Conservation (phyloP, 2,797 vertebrate genomes). For the Centropyge bicolor region DNA sequence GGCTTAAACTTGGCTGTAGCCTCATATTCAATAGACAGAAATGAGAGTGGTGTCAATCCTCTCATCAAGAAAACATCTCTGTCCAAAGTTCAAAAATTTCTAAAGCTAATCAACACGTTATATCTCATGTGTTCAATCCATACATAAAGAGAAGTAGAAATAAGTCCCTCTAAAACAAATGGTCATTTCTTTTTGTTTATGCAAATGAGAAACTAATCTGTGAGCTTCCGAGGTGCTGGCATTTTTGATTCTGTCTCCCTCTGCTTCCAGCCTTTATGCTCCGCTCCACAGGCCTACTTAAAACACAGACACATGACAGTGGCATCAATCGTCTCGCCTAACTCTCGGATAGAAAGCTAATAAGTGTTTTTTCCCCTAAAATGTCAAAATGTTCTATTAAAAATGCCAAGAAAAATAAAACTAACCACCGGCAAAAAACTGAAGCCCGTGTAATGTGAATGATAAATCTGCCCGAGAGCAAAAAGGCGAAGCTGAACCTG, state of each 20-base stretch:
- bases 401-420: slow-evolving; percentile 12
- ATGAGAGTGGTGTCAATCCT: neutral
- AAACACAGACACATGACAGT: neutral
- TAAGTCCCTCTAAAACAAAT: too few species aligned
- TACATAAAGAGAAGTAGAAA: too few species aligned
- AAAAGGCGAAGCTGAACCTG: slow-evolving; percentile 30
- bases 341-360: neutral
- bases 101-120: too few species aligned
- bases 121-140: too few species aligned
- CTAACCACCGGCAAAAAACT: neutral
- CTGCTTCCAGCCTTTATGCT: neutral
- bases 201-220: neutral
- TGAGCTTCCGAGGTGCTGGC: neutral
- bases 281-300: neutral
- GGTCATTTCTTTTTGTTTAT: too few species aligned
- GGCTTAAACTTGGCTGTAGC: neutral
- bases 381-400: neutral
- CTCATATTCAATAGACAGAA: neutral
- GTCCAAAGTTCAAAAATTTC: neutral
- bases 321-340: neutral
- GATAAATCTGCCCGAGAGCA: neutral
- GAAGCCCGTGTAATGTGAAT: neutral
- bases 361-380: neutral
- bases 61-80: neutral
- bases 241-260: neutral